phyloP scores from a whole-genome alignment of 1,140 invertebrate species.

The Ceratoteleas bidentatus region DNA sequence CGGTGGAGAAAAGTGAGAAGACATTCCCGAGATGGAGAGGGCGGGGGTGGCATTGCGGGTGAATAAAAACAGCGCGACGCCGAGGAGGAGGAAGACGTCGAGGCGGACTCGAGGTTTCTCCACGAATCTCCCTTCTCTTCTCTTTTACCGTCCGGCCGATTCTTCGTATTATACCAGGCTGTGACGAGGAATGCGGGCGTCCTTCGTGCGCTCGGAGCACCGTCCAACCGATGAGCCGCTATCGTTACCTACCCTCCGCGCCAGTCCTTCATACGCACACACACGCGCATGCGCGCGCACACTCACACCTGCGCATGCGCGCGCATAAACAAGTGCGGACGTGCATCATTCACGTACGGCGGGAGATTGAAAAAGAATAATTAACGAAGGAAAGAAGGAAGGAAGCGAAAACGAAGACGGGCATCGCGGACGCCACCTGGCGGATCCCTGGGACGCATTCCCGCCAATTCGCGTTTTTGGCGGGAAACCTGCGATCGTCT shows the following conservation, averaged over 20 bases:
- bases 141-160: conserved; percentile 72
- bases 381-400: conserved; percentile 45
- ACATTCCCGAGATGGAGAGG: no score
- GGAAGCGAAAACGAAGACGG: conserved; percentile 23
- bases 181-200: conserved; percentile 81
- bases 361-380: conserved; percentile 53
- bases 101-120: conserved; percentile 63
- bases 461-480: conserved; percentile 19
- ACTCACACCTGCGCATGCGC: background rate
- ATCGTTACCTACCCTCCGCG: conserved; percentile 77
- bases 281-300: background rate
- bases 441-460: background rate
- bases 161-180: conserved; percentile 81
- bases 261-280: conserved; percentile 69
- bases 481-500: conserved; percentile 7
- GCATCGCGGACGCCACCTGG: conserved; percentile 8
- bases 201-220: conserved; percentile 78
- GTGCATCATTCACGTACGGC: conserved; percentile 35
- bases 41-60: conserved; percentile 18
- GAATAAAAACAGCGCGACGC: conserved; percentile 48
- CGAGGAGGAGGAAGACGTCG: conserved; percentile 59
- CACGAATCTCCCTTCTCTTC: conserved; percentile 65
- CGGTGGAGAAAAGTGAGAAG: no score
- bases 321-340: conserved; percentile 35
- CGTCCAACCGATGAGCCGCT: conserved; percentile 76